These are phyloP conservation scores for Idaea dimidiata DNA, from an alignment of 2,888 invertebrate species.

Conservation along the genomic window DNA sequence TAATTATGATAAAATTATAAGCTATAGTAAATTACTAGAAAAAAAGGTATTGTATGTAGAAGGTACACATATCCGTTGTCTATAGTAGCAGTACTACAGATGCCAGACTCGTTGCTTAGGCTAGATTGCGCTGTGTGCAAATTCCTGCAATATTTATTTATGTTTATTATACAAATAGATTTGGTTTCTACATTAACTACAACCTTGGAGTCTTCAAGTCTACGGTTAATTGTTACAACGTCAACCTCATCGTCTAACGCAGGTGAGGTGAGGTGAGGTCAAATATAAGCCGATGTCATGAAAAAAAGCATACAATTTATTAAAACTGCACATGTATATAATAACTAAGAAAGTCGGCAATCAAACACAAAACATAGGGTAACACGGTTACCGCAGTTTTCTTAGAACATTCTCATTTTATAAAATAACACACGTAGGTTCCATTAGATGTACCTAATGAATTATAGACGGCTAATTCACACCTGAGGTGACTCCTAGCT, in stretches of 20 bases:
- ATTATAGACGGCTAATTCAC: slow-evolving; percentile 15
- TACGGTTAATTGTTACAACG: too few species aligned
- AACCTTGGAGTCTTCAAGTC: too few species aligned
- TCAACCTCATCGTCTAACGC: too few species aligned
- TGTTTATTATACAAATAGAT: too few species aligned
- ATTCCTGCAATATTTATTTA: too few species aligned
- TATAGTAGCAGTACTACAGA: neutral
- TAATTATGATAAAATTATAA: neutral
- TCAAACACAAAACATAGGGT: neutral
- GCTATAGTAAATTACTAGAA: neutral
- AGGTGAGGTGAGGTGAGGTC: too few species aligned
- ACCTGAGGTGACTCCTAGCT: slow-evolving; percentile 10
- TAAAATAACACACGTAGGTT: neutral
- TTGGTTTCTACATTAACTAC: too few species aligned
- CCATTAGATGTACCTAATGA: slow-evolving; percentile 12
- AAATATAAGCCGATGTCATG: too few species aligned
- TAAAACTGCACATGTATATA: too few species aligned
- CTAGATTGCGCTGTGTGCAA: too few species aligned
- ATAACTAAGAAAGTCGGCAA: neutral
- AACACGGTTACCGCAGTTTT: neutral
- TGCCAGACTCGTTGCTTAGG: too few species aligned
- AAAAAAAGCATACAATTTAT: too few species aligned
- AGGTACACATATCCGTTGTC: neutral
- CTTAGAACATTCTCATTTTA: neutral
- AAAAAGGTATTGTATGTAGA: neutral